These are phyloP conservation scores for Ethmia dodecea DNA, from an alignment of 2,888 invertebrate genomes.

Conservation along the genomic window DNA sequence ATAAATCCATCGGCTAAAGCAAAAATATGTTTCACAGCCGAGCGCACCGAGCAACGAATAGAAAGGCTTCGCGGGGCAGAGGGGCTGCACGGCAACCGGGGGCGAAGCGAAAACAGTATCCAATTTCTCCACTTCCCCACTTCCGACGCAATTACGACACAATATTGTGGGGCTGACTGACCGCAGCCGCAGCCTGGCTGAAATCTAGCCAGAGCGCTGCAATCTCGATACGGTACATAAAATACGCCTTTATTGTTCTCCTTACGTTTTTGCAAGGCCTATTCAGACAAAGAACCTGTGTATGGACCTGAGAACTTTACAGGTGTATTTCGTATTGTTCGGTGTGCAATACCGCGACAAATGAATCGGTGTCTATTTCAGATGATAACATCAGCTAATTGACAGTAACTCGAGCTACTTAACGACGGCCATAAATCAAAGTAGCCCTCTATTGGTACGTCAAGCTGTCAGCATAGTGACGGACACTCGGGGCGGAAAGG, in stretches of 20 bases:
- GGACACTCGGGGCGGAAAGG: conserved; percentile 15
- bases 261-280: conserved; percentile 52
- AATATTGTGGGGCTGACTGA: conserved; percentile 50
- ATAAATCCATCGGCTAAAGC: conserved; percentile 10
- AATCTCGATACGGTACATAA: conserved; percentile 69
- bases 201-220: conserved; percentile 56
- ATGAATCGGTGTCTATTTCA: conserved; percentile 12
- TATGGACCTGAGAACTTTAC: conserved; percentile 21
- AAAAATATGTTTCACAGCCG: conserved; percentile 27
- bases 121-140: conserved; percentile 68
- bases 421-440: conserved; percentile 18
- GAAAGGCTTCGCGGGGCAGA: conserved; percentile 55
- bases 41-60: conserved; percentile 50
- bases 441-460: conserved; percentile 15
- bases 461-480: conserved; percentile 22
- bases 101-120: conserved; percentile 59
- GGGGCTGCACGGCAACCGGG: conserved; percentile 29
- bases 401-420: conserved; percentile 20
- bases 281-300: conserved; percentile 50
- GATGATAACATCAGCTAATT: conserved; percentile 20
- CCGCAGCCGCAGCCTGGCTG: conserved; percentile 53
- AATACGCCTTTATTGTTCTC: conserved; percentile 56
- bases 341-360: conserved; percentile 16
- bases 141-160: conserved; percentile 70
- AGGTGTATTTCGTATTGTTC: conserved; percentile 11